Base-by-base conservation (phyloP, 1,140 invertebrate species). In the Zaprionus ghesquierei region DNA sequence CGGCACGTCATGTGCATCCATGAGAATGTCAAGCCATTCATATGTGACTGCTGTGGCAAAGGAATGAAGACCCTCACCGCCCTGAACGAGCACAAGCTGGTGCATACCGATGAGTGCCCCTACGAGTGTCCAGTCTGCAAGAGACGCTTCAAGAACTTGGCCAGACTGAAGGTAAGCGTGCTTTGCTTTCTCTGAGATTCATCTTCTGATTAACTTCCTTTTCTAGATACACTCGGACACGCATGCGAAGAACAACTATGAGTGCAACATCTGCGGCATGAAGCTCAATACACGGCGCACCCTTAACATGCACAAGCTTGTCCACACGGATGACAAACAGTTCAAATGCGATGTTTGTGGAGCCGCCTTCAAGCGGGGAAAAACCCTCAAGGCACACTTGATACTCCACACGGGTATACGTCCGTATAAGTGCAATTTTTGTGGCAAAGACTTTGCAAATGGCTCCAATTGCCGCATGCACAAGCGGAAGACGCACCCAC, bases 381-480 rank as follows among this genome's bases (percentile, higher is more conserved):
- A 93, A 53, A 92, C 92, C 0, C 69, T 93, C 0, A 92, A 92
- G 70, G 81, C 92, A 31, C 92, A 93, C 71, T 65, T 92, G 5
- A 93, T 93, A 18, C 68, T 93, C 3, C 93, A 93, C 65, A 93
- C 92, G 0, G 93, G 93, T 15, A 82, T 92, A 25, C 62, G 92
- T 18, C 93, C 93, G 3, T 93, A 93, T 49, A 89, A 89, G 18
- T 93, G 93, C 54, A 92, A 92, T 22, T 93, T 93, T 60, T 93
- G 93, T 69, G 84, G 90, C 12, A 89, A 90, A 15, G 91, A 92
- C n/a, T 93, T 93, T 79, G 91, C 93, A 9, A 93, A 93, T 63
- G 92, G 92, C 12, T 92, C 92, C 12, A 93, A 93, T 62, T 93
- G 93, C 73, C 82, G 93, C 6, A 92, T 92, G 49, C 93, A 93